Conservation (phyloP, 1,140 invertebrate species). For the Brachionus paranguensis region DNA sequence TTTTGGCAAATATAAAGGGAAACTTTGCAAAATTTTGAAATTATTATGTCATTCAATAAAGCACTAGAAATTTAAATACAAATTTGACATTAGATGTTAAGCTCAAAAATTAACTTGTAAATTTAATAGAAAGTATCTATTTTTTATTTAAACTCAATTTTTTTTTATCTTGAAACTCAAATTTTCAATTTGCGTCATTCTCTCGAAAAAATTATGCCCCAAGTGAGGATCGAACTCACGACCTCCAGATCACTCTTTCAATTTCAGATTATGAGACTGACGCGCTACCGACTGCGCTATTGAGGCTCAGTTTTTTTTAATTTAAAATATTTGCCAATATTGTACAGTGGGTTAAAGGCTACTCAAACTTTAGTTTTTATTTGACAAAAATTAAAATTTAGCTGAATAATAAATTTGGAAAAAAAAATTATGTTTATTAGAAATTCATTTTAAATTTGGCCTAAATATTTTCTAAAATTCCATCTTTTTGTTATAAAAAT, state of each 20-base stretch:
- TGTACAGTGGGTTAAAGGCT: neutral
- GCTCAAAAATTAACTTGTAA: too few relatives aligned
- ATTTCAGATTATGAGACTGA: constrained; percentile 18
- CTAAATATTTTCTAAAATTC: neutral
- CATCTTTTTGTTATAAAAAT: neutral
- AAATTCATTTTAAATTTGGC: neutral
- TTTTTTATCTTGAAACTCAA: neutral
- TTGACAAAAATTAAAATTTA: neutral
- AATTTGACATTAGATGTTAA: too few relatives aligned
- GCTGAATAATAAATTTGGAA: neutral
- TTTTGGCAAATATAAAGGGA: too few relatives aligned
- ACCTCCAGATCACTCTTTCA: constrained; percentile 11
- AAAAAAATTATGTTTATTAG: neutral
- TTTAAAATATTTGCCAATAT: neutral
- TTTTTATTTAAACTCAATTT: neutral
- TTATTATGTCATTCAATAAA: too few relatives aligned
- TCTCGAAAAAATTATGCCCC: neutral
- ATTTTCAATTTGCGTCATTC: too few relatives aligned
- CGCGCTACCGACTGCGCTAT: constrained; percentile 27
- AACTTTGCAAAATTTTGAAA: too few relatives aligned
- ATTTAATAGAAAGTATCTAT: too few relatives aligned
- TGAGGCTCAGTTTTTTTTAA: neutral
- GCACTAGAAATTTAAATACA: too few relatives aligned
- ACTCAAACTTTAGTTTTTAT: neutral
- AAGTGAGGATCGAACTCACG: constrained; percentile 29